Base-by-base conservation (phyloP, 2,797 vertebrate genomes). In the Pipistrellus nathusii region DNA sequence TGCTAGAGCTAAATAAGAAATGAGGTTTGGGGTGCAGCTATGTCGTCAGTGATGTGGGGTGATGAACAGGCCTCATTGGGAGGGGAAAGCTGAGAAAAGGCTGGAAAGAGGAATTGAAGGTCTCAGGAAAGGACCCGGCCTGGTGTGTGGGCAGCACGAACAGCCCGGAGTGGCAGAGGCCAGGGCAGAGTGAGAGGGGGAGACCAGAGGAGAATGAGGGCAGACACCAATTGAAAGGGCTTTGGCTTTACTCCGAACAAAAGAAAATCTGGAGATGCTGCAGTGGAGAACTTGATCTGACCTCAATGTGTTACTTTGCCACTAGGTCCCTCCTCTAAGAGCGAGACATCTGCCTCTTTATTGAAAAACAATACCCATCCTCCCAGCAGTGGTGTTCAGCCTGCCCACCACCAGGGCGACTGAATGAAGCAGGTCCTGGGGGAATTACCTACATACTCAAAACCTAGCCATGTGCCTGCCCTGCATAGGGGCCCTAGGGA, bases 61-160 rank as follows among this genome's bases (percentile, higher is more conserved):
- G 14, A 66, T 10, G 18, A 25, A 32, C 7, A 32, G 38, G 53
- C 3, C 53, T 46, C 15, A 1, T 3, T 32, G 32, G 41, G 48
- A 55, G 35, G 51, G 48, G 32, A 51, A 6, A 46, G 1, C 9
- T 8, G 17, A 55, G 35, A 17, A 32, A 44, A 84, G 55, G 38
- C 46, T 41, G 17, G 7, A 23, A 48, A 32, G 46, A 53, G 27
- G 35, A 75, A 44, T 11, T 8, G 14, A 17, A 48, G 27, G 53
- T 13, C 18, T 69, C n/a, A 0, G 32, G 25, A 18, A 20, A 55
- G 55, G 18, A n/a, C 27, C 3, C 4, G 59, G 21, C 4, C 78
- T 13, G 2, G 15, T 3, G 21, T 32, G 30, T 3, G 9, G 48
- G 25, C 3, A 0, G 27, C 17, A 64, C 0, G 2, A 77, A 35